These are phyloP conservation scores for Hydropotes inermis DNA, from an alignment of 2,113 vertebrate genomes.

Conservation along the genomic window DNA sequence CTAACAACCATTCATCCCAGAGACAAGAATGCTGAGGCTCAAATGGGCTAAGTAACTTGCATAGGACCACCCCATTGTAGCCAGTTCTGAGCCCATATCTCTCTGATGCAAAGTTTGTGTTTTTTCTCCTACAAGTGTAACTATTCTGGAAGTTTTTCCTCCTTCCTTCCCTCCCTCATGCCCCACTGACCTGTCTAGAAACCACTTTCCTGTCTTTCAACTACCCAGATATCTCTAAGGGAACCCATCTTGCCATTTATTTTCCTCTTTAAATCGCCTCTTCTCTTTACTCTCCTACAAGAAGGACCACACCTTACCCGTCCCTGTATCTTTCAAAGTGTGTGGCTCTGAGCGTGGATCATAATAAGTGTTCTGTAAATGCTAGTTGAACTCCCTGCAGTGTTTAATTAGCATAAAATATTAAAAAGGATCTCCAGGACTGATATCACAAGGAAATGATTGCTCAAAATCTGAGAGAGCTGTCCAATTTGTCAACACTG, in stretches of 20 bases:
- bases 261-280: not conserved
- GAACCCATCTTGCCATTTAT: not conserved
- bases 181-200: not conserved
- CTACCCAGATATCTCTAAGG: not conserved
- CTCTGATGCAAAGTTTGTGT: not conserved
- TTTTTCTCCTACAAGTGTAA: not conserved
- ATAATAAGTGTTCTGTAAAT: not conserved
- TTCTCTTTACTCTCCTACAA: not conserved
- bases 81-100: not conserved
- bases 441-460: not conserved
- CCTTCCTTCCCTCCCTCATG: not conserved
- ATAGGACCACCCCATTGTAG: not conserved
- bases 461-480: not conserved
- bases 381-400: not conserved
- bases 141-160: not conserved
- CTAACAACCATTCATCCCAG: not conserved
- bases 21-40: not conserved
- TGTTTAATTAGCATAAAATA: not conserved
- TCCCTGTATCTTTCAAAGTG: not conserved
- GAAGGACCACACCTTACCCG: not conserved
- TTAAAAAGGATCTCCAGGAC: not conserved
- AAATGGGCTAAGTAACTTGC: not conserved
- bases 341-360: not conserved
- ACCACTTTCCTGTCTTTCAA: not conserved
- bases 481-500: not conserved